A percentile compares a stretch with the other conserved stretches of the same genome.
These are phyloP conservation scores for Clostera curtula DNA, from an alignment of 2,888 invertebrate genomes.

Conservation along the genomic window DNA sequence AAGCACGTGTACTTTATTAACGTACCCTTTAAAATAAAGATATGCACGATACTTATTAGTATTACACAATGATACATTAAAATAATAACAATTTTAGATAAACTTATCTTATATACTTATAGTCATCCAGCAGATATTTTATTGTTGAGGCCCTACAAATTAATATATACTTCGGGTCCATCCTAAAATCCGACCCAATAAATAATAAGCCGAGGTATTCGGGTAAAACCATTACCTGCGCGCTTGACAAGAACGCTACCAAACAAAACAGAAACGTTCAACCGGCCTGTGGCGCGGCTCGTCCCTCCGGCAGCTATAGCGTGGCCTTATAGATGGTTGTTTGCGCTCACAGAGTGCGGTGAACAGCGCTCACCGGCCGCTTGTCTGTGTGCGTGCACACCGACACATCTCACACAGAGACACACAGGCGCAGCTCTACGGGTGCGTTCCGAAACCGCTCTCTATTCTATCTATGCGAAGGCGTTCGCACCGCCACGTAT, in stretches of 20 bases:
- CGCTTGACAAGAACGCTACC: conserved; percentile 11
- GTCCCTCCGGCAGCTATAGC: conserved; percentile 72
- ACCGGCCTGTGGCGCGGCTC: conserved; percentile 56
- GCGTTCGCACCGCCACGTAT: conserved; percentile 73
- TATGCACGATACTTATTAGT: too few species aligned
- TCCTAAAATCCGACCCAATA: too few species aligned
- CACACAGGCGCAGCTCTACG: conserved; percentile 49
- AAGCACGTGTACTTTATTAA: too few species aligned
- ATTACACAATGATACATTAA: too few species aligned
- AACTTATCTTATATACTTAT: too few species aligned
- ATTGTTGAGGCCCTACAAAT: too few species aligned
- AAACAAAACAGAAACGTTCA: conserved; percentile 31
- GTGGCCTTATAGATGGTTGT: conserved; percentile 76
- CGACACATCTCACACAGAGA: conserved; percentile 37
- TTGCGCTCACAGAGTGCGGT: conserved; percentile 76
- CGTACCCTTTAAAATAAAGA: too few species aligned
- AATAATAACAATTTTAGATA: too few species aligned
- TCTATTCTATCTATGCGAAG: conserved; percentile 76
- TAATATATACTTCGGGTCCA: too few species aligned
- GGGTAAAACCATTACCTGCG: conserved; percentile 5
- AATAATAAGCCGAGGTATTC: too few species aligned
- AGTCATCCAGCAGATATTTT: too few species aligned
- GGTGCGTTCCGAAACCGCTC: conserved; percentile 75
- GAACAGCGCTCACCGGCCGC: conserved; percentile 73
- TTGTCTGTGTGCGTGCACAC: conserved; percentile 54